These are phyloP conservation scores for Drosophila serrata DNA, from an alignment of 1,140 invertebrate genomes.

Conservation along the genomic window DNA sequence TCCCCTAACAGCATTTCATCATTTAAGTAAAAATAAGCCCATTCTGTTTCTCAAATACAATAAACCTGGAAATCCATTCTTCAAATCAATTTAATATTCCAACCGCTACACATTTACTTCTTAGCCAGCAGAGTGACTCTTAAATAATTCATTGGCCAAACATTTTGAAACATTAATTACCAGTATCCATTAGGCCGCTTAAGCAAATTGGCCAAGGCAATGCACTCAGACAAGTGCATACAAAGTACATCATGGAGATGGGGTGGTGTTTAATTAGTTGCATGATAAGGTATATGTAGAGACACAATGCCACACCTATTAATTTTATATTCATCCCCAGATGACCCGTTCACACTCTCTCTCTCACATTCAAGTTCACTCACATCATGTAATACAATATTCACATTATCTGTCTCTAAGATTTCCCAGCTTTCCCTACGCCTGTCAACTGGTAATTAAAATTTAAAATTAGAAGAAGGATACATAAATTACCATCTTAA, in stretches of 20 bases:
- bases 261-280: constrained; percentile 32
- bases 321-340: constrained; percentile 5
- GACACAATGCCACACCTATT: constrained; percentile 25
- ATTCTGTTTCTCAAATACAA: neutral
- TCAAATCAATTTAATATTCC: constrained; percentile 8
- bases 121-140: too few species aligned
- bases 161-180: constrained; percentile 18
- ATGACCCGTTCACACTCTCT: neutral
- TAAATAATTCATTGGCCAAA: constrained; percentile 20
- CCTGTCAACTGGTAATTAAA: constrained; percentile 3
- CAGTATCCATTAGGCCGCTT: constrained; percentile 33
- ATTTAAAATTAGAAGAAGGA: neutral
- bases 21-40: neutral
- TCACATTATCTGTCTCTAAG: neutral
- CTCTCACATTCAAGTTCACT: neutral
- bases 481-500: constrained; percentile 7
- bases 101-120: neutral
- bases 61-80: neutral
- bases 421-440: neutral
- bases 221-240: constrained; percentile 9
- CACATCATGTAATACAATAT: neutral
- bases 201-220: constrained; percentile 15
- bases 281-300: constrained; percentile 1
- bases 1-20: neutral
- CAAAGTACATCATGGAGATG: neutral